Percentiles rank a stretch among this genome's conserved stretches.
Evolutionary conservation across 2,888 invertebrate genomes (phyloP).

Genomic region (Loripinus fragilis): DNA sequence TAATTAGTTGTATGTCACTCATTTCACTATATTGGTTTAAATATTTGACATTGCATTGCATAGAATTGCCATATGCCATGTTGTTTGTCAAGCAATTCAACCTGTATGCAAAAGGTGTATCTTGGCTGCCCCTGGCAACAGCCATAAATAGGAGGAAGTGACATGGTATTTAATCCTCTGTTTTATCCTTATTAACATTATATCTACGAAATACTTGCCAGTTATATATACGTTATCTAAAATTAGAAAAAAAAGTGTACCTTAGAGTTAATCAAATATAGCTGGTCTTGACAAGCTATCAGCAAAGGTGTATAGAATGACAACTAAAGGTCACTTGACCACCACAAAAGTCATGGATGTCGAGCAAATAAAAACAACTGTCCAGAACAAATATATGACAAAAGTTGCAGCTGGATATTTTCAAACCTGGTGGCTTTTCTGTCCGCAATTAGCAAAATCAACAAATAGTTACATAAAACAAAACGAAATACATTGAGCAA

Average conservation of each 20-base stretch:
- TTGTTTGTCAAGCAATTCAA: background rate
- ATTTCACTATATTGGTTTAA: background rate
- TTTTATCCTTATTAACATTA: background rate
- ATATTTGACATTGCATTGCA: background rate
- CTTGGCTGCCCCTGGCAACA: conserved; percentile 1
- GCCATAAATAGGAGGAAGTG: background rate
- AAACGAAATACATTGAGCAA: no score
- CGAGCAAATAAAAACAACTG: no score
- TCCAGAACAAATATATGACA: no score
- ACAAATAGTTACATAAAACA: no score
- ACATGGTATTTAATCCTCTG: background rate
- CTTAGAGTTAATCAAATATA: background rate
- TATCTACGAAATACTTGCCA: no score
- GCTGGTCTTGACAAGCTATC: background rate
- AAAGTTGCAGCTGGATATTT: no score
- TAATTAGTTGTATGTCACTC: background rate
- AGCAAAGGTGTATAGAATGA: no score
- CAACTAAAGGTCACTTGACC: no score
- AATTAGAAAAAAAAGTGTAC: background rate
- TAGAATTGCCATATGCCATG: background rate
- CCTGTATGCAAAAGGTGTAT: background rate
- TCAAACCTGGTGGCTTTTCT: no score
- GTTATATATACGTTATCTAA: conserved; percentile 5
- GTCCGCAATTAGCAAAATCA: no score
- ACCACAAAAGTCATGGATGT: no score